Evolutionary conservation across 2,888 invertebrate species (phyloP), one percentile per base, ranked within the genome.

Genomic region (Drosophila nr. perissopoda): DNA sequence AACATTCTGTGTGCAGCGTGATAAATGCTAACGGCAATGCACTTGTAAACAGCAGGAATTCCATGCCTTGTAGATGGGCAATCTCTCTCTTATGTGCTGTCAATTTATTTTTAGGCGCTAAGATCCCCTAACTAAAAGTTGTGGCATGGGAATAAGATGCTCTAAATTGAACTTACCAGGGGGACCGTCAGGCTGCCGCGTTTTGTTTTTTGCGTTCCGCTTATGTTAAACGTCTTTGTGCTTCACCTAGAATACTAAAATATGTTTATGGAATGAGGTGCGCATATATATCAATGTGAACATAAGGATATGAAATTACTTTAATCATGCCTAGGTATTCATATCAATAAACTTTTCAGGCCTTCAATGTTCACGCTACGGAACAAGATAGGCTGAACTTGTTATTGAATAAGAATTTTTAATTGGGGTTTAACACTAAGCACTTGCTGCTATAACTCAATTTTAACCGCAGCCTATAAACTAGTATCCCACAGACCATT

Each of bases 231-330:
- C 54, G 48, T 56, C 52, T 65, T 65, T 76, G 57, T 70, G 80
- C 62, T 80, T 77, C 73, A 78, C 53, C 73, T 78, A 45, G 66
- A 57, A 61, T 58, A 54, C 59, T 68, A 42, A 63, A 69, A 73
- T 79, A 81, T 79, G 80, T 67, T 77, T 79, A 80, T 80, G 77
- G 73, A 64, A 77, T 76, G 42, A 52, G 27, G 33, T 29, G 51
- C 36, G 56, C 48, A 73, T 76, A 54, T 72, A 67, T 45, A 21
- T 5, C 21, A 21, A 40, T 45, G 13, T 45, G 42, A 45, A 21
- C 21, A 13, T 13, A 13, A 21, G 4, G 7, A 21, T 45, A 13
- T 45, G 13, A 13, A 45, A 45, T 18, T 4, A 45, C 21, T 13
- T 4, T 45, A 13, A 13, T 21, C 13, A 21, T 45, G 21, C 21